Evolutionary conservation across 2,888 invertebrate species (phyloP), one percentile per base, ranked within the genome.

Genomic region (Megaustenia siamemsis): DNA sequence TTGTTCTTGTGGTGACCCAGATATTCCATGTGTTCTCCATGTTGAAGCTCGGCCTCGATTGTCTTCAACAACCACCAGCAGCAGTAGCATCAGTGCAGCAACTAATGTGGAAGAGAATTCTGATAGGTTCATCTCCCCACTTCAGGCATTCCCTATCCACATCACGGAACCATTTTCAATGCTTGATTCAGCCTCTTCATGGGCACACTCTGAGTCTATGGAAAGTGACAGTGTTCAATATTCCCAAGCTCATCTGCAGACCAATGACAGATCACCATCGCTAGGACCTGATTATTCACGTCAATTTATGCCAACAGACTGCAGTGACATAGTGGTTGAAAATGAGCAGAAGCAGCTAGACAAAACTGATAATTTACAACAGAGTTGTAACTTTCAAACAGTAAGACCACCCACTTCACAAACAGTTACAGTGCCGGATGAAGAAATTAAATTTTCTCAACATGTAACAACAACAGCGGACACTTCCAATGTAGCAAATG

Each of bases 1-100:
- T 18, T 84, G 84, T 35, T 84, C 56, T 21, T 84, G 84, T 45
- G 71, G 79, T 0, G 84, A 79, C 28, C 56, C 49, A 15, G 79
- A 79, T 43, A 38, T 53, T 3, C 24, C 68, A 35, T 83, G 83
- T 63, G 56, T 4, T 45, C 35, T 83, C 12, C 83, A 83, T 28
- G n/a, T n/a, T 21, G 56, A 71, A 15, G 21, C 21, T 12, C 49
- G 53, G 8, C 68, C 45, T n/a, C 60, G 83, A 4, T 28, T 66
- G 18, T 66, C 77, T 43, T 83, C 83, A 21, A 76, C 49, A 32
- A 21, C 77, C 5, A 77, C 83, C n/a, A 83, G 38, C 77, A 32
- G 77, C 15, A 83, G 83, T 40, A 83, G 77, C 40, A 68, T 69
- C 49, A 83, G 83, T 32, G 45, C 56, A 21, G 35, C 56, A 12